A percentile compares a stretch with the other conserved stretches of the same genome.
phyloP scores from a whole-genome alignment of 1,140 invertebrate genomes.

The Heterodera schachtii region DNA sequence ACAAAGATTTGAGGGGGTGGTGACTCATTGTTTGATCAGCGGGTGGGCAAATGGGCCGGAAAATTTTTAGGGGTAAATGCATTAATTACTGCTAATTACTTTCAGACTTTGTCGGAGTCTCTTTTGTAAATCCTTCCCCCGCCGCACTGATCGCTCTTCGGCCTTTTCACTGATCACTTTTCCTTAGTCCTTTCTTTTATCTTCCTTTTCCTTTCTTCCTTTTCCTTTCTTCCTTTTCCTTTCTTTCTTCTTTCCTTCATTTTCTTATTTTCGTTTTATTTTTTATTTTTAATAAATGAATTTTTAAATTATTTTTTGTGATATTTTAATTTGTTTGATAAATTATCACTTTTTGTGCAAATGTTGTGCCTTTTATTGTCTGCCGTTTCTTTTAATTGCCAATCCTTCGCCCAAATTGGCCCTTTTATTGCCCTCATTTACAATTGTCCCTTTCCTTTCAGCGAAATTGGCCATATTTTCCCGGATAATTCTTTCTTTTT shows the following conservation, averaged over 20 bases:
- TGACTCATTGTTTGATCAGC: too few species aligned
- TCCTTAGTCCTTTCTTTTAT: too few species aligned
- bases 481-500: background rate
- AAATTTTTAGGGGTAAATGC: too few species aligned
- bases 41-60: too few species aligned
- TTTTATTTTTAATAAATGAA: background rate
- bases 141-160: background rate
- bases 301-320: background rate
- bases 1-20: too few species aligned
- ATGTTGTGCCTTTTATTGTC: background rate
- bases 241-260: too few species aligned
- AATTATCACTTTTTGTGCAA: background rate
- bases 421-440: background rate
- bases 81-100: background rate
- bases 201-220: too few species aligned
- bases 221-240: too few species aligned
- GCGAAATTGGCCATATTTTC: background rate
- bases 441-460: background rate
- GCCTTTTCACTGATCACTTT: background rate
- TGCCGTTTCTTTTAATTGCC: background rate
- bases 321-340: too few species aligned
- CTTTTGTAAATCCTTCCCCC: background rate
- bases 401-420: background rate
- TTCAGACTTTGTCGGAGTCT: background rate
- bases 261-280: too few species aligned